Evolutionary conservation across 1,140 invertebrate species (phyloP), one percentile per base, ranked within the genome.

Genomic region (Drosophila nannoptera): DNA sequence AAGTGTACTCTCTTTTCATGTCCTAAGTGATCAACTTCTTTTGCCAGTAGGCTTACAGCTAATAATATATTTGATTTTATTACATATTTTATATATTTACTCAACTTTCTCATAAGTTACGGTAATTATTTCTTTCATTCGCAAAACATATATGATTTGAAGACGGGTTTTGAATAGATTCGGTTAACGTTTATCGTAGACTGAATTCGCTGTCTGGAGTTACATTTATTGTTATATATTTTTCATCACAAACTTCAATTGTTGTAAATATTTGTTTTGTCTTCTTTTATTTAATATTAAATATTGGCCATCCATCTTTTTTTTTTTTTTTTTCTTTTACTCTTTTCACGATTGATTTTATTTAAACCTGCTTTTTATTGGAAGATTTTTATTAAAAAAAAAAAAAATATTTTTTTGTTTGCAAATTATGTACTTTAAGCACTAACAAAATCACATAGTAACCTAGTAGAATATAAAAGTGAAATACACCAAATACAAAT

Each of bases 181-280:
- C 38, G 32, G 45, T 77, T 77, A 63, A 71, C 73, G 70, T 78
- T 83, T 61, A 70, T 58, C 64, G 62, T 68, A 69, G 61, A 80
- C 59, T 76, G 63, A 77, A 81, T 84, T 86, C 81, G 81, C 81
- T 86, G 81, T 86, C 83, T 86, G 76, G 81, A 77, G 75, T 86
- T 86, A 81, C 77, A 58, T 72, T 86, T 86, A 86, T 86, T 86
- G 81, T 86, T 84, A 73, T 65, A 75, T 54, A 67, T 77, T 66
- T 53, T 38, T 54, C 61, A 78, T 77, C 76, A 77, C 68, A 77
- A 73, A 48, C 62, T 56, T 60, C 38, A 55, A 52, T 65, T 64
- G 59, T 43, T 71, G 74, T 84, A 84, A 76, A 75, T 81, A 66
- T 66, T 59, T 22, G 22, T 3, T 22, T 22, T 22, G 22, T 22